These are phyloP conservation scores for Folsomia candida DNA, from an alignment of 2,888 invertebrate genomes.

Conservation along the genomic window DNA sequence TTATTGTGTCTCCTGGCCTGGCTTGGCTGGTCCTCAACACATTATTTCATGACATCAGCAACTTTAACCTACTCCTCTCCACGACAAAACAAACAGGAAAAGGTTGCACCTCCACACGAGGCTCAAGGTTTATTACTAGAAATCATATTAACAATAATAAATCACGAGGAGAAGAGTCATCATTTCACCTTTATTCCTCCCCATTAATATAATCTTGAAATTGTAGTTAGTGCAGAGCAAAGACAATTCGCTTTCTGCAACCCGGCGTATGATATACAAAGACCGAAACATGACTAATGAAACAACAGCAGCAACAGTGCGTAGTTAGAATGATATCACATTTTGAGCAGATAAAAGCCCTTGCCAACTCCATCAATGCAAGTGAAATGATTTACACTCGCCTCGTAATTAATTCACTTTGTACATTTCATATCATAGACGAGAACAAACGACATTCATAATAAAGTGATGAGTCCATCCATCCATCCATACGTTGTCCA, in stretches of 20 bases:
- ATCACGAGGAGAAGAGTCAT: not conserved
- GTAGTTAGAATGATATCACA: not conserved
- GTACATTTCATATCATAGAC: no score
- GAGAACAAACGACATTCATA: no score
- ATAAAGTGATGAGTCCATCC: no score
- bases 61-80: no score
- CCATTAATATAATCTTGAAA: no score
- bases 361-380: not conserved
- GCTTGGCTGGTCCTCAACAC: not conserved
- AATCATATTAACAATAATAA: not conserved
- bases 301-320: no score
- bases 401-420: not conserved
- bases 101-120: not conserved
- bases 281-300: no score
- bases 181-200: no score
- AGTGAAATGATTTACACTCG: not conserved
- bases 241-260: no score
- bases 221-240: no score
- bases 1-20: not conserved
- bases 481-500: no score
- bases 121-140: not conserved
- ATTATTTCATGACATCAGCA: not conserved
- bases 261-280: no score
- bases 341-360: not conserved
- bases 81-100: not conserved